Percentiles rank a stretch among this genome's conserved stretches.
These are phyloP conservation scores for Apodemus speciosus DNA, from an alignment of 2,113 vertebrate species.

Conservation along the genomic window DNA sequence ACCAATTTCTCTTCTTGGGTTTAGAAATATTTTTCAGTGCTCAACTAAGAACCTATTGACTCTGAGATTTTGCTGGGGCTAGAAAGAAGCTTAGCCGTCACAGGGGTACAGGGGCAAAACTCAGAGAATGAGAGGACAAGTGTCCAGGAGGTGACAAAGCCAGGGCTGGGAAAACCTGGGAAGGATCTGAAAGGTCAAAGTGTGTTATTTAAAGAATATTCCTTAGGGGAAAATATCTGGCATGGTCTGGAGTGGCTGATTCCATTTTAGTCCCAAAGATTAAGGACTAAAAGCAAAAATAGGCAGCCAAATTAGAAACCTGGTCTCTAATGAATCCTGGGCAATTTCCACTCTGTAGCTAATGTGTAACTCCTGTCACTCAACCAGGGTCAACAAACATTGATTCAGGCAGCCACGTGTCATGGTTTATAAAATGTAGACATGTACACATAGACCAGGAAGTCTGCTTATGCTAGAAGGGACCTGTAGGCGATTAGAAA, in stretches of 20 bases:
- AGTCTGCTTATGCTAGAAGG: not conserved
- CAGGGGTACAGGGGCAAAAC: not conserved
- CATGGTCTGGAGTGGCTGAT: not conserved
- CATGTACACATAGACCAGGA: not conserved
- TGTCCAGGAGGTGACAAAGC: not conserved
- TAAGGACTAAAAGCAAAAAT: constrained; percentile 7
- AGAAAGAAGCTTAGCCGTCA: not conserved
- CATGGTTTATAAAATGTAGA: not conserved
- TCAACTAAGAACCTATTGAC: not conserved
- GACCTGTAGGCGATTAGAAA: not conserved
- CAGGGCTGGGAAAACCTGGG: not conserved
- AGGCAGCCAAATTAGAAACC: not conserved
- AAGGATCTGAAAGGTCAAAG: not conserved
- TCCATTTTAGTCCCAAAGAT: constrained; percentile 18
- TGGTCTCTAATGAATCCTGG: not conserved
- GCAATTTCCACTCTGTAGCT: not conserved
- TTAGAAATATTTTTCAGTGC: constrained; percentile 39
- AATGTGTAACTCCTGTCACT: not conserved
- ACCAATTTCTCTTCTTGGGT: not conserved
- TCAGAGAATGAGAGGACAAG: fast-evolving
- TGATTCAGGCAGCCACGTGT: not conserved
- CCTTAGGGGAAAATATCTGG: not conserved
- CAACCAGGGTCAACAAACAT: not conserved
- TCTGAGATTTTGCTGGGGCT: not conserved
- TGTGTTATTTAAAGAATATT: not conserved